Conservation (phyloP, 1,140 invertebrate genomes). For the Drosophila repleta region DNA sequence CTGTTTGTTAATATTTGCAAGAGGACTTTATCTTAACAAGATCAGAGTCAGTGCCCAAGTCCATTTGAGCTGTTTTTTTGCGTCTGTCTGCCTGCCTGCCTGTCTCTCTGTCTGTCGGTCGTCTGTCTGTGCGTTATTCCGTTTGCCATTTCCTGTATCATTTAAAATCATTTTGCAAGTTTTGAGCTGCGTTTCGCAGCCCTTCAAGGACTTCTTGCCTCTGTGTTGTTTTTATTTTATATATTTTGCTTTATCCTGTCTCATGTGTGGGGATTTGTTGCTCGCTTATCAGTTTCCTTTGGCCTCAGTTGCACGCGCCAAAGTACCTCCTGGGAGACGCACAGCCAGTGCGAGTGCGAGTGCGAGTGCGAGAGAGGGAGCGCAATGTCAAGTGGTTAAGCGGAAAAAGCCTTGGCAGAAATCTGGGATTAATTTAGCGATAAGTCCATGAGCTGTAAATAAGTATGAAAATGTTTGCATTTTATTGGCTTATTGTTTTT, state of each 20-base stretch:
- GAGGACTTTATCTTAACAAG: constrained; percentile 69
- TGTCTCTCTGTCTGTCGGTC: too few species aligned
- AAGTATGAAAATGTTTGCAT: constrained; percentile 12
- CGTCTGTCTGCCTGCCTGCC: too few species aligned
- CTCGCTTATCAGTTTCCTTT: constrained; percentile 54
- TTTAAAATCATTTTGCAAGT: constrained; percentile 75
- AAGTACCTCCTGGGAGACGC: background rate
- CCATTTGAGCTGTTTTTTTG: background rate
- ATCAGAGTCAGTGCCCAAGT: constrained; percentile 41
- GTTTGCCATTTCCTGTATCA: constrained; percentile 58
- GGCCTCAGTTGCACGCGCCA: constrained; percentile 14
- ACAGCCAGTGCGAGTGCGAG: background rate
- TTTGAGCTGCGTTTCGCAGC: constrained; percentile 53
- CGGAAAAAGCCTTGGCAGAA: constrained; percentile 3
- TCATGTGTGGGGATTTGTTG: constrained; percentile 67
- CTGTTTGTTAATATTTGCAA: constrained; percentile 62
- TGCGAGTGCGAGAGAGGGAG: background rate
- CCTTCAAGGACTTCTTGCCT: constrained; percentile 14
- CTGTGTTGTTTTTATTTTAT: constrained; percentile 11
- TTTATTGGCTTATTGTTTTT: background rate
- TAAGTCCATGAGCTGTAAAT: constrained; percentile 22
- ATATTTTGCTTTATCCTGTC: constrained; percentile 24
- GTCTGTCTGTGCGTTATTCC: constrained; percentile 9
- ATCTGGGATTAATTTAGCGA: constrained; percentile 23
- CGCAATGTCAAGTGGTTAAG: constrained; percentile 27